These are phyloP conservation scores for Temnothorax nylanderi DNA, from an alignment of 1,140 invertebrate species.

Conservation along the genomic window DNA sequence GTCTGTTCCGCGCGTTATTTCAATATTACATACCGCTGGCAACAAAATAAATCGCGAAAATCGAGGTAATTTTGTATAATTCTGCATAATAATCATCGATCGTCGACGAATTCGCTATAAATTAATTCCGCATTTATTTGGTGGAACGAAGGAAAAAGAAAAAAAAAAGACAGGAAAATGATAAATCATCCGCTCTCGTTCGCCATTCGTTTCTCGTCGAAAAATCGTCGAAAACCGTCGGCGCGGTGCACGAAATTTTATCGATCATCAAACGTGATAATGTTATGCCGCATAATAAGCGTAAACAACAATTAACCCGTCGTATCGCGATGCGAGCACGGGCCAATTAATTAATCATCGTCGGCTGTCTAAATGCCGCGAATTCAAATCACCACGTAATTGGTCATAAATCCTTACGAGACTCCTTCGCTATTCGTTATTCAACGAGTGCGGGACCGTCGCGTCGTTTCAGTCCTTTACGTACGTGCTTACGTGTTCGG, in stretches of 20 bases:
- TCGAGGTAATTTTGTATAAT: constrained; percentile 59
- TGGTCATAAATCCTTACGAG: constrained; percentile 44
- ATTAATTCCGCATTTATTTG: constrained; percentile 58
- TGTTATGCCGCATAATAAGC: constrained; percentile 56
- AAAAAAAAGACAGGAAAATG: background rate
- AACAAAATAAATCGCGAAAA: constrained; percentile 60
- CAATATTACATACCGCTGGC: constrained; percentile 55
- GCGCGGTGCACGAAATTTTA: constrained; percentile 46
- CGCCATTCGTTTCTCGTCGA: constrained; percentile 20
- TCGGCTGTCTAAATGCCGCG: constrained; percentile 51
- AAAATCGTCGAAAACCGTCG: constrained; percentile 48
- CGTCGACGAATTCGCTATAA: constrained; percentile 37
- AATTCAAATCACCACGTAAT: constrained; percentile 58
- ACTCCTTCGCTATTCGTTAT: constrained; percentile 35
- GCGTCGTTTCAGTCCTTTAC: background rate
- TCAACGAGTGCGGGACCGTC: background rate
- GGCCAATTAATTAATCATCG: constrained; percentile 60
- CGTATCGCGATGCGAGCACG: constrained; percentile 44
- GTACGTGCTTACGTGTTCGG: background rate
- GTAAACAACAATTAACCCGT: constrained; percentile 59
- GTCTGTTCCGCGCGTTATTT: constrained; percentile 63
- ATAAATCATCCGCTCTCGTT: constrained; percentile 11
- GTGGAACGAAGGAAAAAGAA: background rate
- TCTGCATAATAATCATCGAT: constrained; percentile 59
- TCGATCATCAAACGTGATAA: constrained; percentile 58